Percentiles rank a stretch among this genome's conserved stretches.
Conservation (phyloP, 2,113 vertebrate species). For the Heterotilapia buettikoferi region DNA sequence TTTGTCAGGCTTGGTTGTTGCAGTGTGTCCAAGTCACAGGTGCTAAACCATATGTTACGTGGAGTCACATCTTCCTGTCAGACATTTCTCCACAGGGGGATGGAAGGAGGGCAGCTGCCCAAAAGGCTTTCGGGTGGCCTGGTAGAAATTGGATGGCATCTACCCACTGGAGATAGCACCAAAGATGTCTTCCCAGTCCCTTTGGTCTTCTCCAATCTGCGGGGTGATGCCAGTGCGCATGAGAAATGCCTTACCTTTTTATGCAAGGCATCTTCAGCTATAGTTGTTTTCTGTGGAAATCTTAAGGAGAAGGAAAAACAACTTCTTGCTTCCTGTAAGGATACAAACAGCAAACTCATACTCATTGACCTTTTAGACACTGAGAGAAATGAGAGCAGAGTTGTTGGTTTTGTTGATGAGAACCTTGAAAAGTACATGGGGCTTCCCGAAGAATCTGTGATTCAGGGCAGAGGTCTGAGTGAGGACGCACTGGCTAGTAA, state of each 20-base stretch:
- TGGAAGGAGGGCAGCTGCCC: slow-evolving; percentile 51
- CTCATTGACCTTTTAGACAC: slow-evolving; percentile 50
- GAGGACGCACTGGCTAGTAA: slow-evolving; percentile 43
- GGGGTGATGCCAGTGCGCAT: slow-evolving; percentile 61
- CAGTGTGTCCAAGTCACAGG: slow-evolving; percentile 75
- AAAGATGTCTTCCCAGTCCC: slow-evolving; percentile 57
- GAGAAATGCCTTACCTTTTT: slow-evolving; percentile 67
- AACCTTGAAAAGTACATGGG: slow-evolving; percentile 27
- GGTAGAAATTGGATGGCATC: slow-evolving; percentile 74
- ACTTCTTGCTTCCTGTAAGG: slow-evolving; percentile 59
- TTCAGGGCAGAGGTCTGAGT: slow-evolving; percentile 28
- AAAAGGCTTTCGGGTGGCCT: slow-evolving; percentile 73
- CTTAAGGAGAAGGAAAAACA: slow-evolving; percentile 63
- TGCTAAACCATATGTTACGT: slow-evolving; percentile 69
- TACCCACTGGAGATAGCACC: slow-evolving; percentile 52
- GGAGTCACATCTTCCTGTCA: slow-evolving; percentile 28
- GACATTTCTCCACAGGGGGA: slow-evolving; percentile 70
- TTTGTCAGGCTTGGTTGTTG: slow-evolving; percentile 71
- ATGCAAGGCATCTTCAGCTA: slow-evolving; percentile 67
- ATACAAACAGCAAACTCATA: slow-evolving; percentile 43
- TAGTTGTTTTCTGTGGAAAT: slow-evolving; percentile 71
- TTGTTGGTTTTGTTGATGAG: slow-evolving; percentile 11
- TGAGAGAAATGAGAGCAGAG: slow-evolving; percentile 2
- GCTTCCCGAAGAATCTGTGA: slow-evolving; percentile 31
- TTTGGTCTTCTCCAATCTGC: slow-evolving; percentile 69